Conservation (phyloP, 1,140 invertebrate genomes). For the Eriosoma lanigerum region DNA sequence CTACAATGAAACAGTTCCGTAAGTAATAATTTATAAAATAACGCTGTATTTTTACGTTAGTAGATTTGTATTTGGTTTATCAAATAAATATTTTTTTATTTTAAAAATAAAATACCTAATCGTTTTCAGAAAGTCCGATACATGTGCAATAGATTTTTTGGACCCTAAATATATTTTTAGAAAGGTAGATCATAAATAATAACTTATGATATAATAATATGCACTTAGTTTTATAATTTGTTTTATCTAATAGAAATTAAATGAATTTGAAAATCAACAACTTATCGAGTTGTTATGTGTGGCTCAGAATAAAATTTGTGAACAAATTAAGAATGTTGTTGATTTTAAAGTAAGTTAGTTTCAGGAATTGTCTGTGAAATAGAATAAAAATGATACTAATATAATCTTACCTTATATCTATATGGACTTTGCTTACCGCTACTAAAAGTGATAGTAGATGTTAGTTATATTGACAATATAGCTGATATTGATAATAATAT, state of each 20-base stretch:
- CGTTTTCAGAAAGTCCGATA: background rate
- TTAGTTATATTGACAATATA: too few relatives aligned
- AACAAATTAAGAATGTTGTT: background rate
- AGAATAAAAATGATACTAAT: too few relatives aligned
- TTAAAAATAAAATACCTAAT: background rate
- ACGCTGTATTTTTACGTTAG: too few relatives aligned
- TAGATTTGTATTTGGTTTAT: background rate
- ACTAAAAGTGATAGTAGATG: too few relatives aligned
- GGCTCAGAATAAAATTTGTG: slow-evolving; percentile 21
- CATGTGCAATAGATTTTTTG: background rate
- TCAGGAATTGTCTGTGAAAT: too few relatives aligned
- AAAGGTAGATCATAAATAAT: slow-evolving; percentile 5
- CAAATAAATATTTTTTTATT: background rate
- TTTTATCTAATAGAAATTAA: slow-evolving; percentile 29
- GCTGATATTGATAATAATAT: too few relatives aligned
- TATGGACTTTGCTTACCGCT: too few relatives aligned
- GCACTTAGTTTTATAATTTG: background rate
- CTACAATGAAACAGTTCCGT: background rate
- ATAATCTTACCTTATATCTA: too few relatives aligned
- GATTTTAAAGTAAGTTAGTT: slow-evolving; percentile 29
- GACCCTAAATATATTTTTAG: slow-evolving; percentile 1
- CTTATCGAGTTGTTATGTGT: background rate
- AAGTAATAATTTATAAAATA: background rate
- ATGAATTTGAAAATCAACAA: slow-evolving; percentile 33
- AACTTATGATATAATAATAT: background rate